phyloP scores from a whole-genome alignment of 2,113 vertebrate genomes.

The Hemichromis elongatus region DNA sequence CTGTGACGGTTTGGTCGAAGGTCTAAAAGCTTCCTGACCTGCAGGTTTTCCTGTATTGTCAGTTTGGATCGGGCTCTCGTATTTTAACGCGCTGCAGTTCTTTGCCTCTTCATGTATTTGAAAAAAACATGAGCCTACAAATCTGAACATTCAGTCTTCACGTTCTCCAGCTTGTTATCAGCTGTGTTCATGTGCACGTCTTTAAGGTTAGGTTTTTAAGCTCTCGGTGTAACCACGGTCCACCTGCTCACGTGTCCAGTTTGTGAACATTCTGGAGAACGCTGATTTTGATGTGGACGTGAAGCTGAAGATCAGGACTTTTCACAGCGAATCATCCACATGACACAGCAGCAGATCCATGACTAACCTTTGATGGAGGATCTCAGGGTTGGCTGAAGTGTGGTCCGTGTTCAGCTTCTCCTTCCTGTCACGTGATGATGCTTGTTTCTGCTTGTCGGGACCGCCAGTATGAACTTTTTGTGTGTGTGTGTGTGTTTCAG shows the following conservation, averaged over 20 bases:
- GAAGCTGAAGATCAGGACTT: neutral
- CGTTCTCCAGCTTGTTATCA: neutral
- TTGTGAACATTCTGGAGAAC: neutral
- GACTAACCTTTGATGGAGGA: neutral
- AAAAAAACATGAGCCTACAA: neutral
- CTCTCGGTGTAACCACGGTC: too few species aligned
- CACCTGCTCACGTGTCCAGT: neutral
- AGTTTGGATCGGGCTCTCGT: neutral
- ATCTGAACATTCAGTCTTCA: neutral
- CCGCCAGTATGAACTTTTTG: rapidly evolving
- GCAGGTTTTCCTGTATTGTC: neutral
- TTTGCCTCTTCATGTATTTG: neutral
- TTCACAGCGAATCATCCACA: neutral
- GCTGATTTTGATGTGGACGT: neutral
- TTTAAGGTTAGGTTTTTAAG: neutral
- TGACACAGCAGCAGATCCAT: neutral
- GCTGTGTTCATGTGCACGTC: neutral
- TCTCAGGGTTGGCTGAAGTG: neutral
- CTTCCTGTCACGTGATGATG: neutral
- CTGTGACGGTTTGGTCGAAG: neutral
- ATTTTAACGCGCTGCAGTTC: neutral
- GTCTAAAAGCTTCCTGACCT: neutral
- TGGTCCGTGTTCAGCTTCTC: neutral
- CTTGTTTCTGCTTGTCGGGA: neutral
- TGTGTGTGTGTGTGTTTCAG: constrained; percentile 31